Base-by-base conservation (phyloP, 2,888 invertebrate species). In the Acleris laterana region DNA sequence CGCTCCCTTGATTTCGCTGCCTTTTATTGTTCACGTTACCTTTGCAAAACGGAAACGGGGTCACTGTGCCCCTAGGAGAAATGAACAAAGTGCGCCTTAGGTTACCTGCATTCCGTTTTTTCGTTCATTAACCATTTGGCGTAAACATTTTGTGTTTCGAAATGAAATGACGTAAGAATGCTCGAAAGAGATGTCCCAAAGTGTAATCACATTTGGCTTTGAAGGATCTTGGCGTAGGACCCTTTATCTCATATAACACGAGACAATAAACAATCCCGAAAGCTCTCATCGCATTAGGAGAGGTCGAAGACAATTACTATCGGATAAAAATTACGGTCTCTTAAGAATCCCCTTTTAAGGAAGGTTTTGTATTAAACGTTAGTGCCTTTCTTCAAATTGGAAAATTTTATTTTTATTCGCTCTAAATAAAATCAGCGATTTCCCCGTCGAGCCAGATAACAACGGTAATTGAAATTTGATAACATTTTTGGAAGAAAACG, bases 1-100 rank as follows among this genome's bases (percentile, higher is more conserved):
- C 68, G 72, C 76, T 79, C 75, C 81, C 77, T 81, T 82, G 84
- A 85, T 84, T 85, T 81, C 74, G 77, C 80, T 74, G 78, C 72
- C 77, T 77, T 80, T 83, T 81, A 80, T 79, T 80, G 79, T 78
- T 69, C 79, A 72, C 74, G 72, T 74, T 78, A 81, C 80, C 79
- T 82, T 77, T 76, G 71, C 71, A 68, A 50, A 71, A 73, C 68
- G 64, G 74, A 79, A 87, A 83, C 72, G 78, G 74, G 87, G 86
- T 85, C 85, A 86, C 77, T 79, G 79, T 78, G 82, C 76, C 78
- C 73, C 75, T 67, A 72, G 74, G 72, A 74, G 76, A 78, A 82
- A 85, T 81, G 80, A 82, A 72, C 77, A 77, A 74, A 69, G 38
- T 38, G 13, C 38, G 38, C 38, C 69, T 53, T 62, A 56, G 28